A percentile compares a stretch with the other conserved stretches of the same genome.
Evolutionary conservation across 2,113 vertebrate genomes (phyloP).

Genomic region (Tauraco erythrolophus): DNA sequence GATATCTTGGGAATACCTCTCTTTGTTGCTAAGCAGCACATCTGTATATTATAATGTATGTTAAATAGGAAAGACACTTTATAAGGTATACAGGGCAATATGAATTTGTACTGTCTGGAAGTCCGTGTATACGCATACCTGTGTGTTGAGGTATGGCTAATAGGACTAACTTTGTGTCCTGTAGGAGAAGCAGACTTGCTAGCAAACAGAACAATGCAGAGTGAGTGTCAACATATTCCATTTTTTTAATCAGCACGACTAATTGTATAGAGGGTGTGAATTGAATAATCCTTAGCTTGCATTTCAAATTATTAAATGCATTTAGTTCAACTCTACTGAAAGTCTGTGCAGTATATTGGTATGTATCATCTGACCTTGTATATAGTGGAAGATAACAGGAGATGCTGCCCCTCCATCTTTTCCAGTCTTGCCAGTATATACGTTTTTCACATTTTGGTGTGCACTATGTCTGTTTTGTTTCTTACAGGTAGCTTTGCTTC

Average conservation of each 20-base stretch:
- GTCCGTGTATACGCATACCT: background rate
- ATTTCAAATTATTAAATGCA: background rate
- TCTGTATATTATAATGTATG: background rate
- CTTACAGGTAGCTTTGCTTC: background rate
- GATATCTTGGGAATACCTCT: background rate
- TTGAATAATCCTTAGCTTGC: background rate
- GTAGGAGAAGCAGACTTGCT: background rate
- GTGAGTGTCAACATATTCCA: background rate
- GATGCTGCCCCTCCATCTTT: background rate
- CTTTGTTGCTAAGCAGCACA: background rate
- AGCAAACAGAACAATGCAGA: background rate
- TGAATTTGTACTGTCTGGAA: background rate
- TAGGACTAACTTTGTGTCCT: background rate
- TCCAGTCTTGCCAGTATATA: background rate
- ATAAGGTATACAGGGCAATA: background rate
- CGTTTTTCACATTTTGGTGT: background rate
- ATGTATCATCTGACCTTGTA: background rate
- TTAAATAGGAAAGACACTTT: background rate
- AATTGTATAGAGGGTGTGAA: background rate
- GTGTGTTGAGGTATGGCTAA: background rate
- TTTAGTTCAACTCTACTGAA: background rate
- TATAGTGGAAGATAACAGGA: background rate
- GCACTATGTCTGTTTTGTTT: background rate
- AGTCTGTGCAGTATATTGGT: background rate
- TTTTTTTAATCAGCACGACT: background rate